Base-by-base conservation (phyloP, 1,140 invertebrate genomes). In the Pseudomyrmex pallidus region DNA sequence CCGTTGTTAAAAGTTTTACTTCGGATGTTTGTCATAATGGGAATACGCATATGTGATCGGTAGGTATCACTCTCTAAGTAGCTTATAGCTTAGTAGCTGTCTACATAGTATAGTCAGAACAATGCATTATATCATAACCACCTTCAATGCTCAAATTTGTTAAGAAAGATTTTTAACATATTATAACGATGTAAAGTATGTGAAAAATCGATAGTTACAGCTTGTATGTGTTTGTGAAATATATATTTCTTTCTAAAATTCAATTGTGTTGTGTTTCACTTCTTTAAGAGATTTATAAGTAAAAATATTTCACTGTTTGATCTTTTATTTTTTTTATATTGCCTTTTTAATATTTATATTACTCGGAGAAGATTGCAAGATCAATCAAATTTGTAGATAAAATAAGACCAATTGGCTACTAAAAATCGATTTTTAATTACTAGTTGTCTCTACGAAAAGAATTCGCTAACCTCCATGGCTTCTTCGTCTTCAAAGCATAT, bases 371-470 rank as follows among this genome's bases (percentile, higher is more conserved):
- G 5, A 35, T 35, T 35, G 5, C 35, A 35, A 35, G 35, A 35
- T 35, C 4, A 35, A 35, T 35, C 35, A 35, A 35, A 35, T 35
- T 35, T 7, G 5, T 35, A 5, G 35, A 35, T 48, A 57, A 22
- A 22, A 67, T 77, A 57, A n/a, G 56, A 72, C 61, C 13, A 59
- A 66, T 74, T 61, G 46, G 59, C 78, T 25, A 63, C 25, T 61
- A 73, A 61, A 13, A 13, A 46, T 44, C 17, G 52, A 78, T 25
- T 84, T 90, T 89, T 89, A 90, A 86, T 87, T 84, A 73, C 63
- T 78, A 76, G 83, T 83, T 77, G 70, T 80, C 66, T 67, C 57
- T 35, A 17, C 44, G 35, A 48, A 48, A 80, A 74, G 83, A 66
- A 72, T 74, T 74, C 54, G 59, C 17, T 44, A 70, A 87, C 35